Conservation (phyloP, 2,797 vertebrate species). For the Bryconaethiops microstoma region DNA sequence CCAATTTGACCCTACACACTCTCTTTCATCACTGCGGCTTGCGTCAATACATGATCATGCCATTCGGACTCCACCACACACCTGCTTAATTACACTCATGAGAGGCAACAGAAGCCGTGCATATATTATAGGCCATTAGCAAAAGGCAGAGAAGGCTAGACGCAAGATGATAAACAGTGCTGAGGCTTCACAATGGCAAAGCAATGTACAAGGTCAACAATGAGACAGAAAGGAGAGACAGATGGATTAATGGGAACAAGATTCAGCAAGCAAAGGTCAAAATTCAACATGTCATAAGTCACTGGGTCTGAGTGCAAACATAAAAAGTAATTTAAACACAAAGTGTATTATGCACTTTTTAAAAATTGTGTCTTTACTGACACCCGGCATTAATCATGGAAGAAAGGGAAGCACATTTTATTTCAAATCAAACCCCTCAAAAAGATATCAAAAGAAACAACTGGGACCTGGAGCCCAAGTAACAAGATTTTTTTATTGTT, state of each 20-base stretch:
- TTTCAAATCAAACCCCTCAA: conserved; percentile 4
- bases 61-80: conserved; percentile 61
- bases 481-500: conserved; percentile 15
- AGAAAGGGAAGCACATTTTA: conserved; percentile 1
- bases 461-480: not conserved
- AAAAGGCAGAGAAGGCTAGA: conserved; percentile 13
- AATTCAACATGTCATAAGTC: not conserved
- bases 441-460: not conserved
- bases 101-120: conserved; percentile 47
- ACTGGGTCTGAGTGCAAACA: not conserved
- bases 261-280: not conserved
- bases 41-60: conserved; percentile 59
- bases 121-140: conserved; percentile 22
- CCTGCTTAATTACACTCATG: conserved; percentile 64
- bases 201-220: conserved; percentile 71
- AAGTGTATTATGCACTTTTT: not conserved
- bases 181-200: conserved; percentile 71
- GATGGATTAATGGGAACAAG: conserved; percentile 60
- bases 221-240: conserved; percentile 59
- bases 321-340: not conserved
- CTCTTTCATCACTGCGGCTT: conserved; percentile 53
- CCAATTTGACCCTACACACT: conserved; percentile 45
- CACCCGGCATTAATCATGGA: not conserved
- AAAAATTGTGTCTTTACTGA: not conserved
- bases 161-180: conserved; percentile 63